These are phyloP conservation scores for Cloeon dipterum DNA, from an alignment of 2,888 invertebrate species.

Conservation along the genomic window DNA sequence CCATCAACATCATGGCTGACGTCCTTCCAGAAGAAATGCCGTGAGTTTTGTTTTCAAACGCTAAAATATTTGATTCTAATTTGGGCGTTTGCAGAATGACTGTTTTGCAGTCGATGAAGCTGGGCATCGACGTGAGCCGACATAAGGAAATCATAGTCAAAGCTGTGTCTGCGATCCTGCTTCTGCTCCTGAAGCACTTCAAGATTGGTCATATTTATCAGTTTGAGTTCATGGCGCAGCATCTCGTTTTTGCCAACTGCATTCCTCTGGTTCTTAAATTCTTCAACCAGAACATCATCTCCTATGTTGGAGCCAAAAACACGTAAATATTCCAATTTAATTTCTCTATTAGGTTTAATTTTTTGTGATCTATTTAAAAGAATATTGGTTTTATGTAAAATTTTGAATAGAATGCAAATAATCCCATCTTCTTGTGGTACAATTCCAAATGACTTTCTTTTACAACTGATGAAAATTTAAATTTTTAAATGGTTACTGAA, in stretches of 20 bases:
- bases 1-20: conserved; percentile 95
- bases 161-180: conserved; percentile 71
- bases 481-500: no score
- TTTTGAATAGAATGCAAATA: no score
- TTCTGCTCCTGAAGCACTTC: conserved; percentile 87
- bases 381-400: no score
- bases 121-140: conserved; percentile 91
- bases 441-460: no score
- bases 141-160: conserved; percentile 99
- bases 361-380: conserved; percentile 4
- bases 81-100: conserved; percentile 37
- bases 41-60: conserved; percentile 20
- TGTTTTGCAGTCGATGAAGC: conserved; percentile 78
- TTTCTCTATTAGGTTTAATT: conserved; percentile 4
- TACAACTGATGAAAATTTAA: no score
- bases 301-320: conserved; percentile 87
- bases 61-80: conserved; percentile 1
- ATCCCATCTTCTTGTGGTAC: no score
- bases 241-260: conserved; percentile 96
- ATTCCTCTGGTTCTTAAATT: conserved; percentile 95
- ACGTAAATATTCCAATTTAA: conserved; percentile 21
- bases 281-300: conserved; percentile 92
- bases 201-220: conserved; percentile 96
- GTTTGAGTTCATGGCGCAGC: conserved; percentile 98
- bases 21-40: conserved; percentile 96